A percentile compares a stretch with the other conserved stretches of the same genome.
Conservation (phyloP, 2,113 vertebrate species). For the Psilopogon haemacephalus region DNA sequence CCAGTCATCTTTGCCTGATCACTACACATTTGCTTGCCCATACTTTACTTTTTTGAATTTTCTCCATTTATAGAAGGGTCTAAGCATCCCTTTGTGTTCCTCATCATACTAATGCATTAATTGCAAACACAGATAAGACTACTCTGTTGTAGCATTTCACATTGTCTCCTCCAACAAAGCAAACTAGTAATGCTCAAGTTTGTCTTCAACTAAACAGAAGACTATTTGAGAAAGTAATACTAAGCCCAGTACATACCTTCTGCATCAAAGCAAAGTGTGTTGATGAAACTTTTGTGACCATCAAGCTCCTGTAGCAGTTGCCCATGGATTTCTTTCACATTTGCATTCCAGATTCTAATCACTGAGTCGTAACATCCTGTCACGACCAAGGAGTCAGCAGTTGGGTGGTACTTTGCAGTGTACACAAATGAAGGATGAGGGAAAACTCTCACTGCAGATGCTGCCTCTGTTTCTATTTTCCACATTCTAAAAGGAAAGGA, state of each 20-base stretch:
- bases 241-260: conserved; percentile 80
- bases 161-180: neutral
- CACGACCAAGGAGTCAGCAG: conserved; percentile 80
- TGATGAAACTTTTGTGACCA: conserved; percentile 89
- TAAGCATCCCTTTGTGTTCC: neutral
- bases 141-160: neutral
- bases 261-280: conserved; percentile 89
- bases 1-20: neutral
- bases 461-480: conserved; percentile 81
- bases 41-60: neutral
- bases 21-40: neutral
- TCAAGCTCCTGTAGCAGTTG: conserved; percentile 91
- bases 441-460: conserved; percentile 85
- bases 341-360: conserved; percentile 88
- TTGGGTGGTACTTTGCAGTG: conserved; percentile 90
- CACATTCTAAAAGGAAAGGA: conserved; percentile 81
- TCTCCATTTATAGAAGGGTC: neutral
- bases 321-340: conserved; percentile 81
- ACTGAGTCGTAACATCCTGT: conserved; percentile 91
- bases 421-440: conserved; percentile 96
- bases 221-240: neutral
- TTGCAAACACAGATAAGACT: neutral
- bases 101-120: neutral
- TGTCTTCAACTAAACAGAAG: neutral
- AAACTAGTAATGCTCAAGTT: neutral